A percentile compares a stretch with the other conserved stretches of the same genome.
phyloP scores from a whole-genome alignment of 2,888 invertebrate species.

The Cephalotes varians region DNA sequence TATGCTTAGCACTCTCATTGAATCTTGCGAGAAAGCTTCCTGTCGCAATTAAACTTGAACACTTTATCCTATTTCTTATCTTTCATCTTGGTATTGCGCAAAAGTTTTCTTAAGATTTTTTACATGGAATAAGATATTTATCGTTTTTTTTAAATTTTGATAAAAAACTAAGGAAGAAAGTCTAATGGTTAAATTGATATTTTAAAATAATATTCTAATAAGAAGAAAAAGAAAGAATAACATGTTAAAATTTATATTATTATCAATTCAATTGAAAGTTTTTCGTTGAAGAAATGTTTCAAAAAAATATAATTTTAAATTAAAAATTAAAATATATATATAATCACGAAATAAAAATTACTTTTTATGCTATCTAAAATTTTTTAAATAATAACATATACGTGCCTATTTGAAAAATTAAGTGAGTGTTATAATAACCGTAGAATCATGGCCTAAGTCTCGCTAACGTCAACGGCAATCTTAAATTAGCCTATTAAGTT shows the following conservation, averaged over 20 bases:
- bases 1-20: background rate
- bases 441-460: background rate
- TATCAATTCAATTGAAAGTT: background rate
- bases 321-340: background rate
- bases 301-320: background rate
- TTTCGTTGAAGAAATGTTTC: background rate
- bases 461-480: conserved; percentile 28
- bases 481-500: conserved; percentile 46
- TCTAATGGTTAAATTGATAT: background rate
- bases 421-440: conserved; percentile 7
- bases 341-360: background rate
- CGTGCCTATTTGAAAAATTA: background rate
- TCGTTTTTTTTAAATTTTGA: background rate
- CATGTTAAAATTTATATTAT: background rate
- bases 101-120: background rate
- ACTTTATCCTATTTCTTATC: background rate
- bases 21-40: conserved; percentile 9
- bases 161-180: no score
- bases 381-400: background rate
- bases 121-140: background rate
- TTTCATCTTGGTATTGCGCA: background rate
- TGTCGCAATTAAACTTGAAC: conserved; percentile 2
- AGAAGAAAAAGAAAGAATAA: background rate
- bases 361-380: background rate
- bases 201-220: background rate